These are phyloP conservation scores for Hirtodrosophila trivittata DNA, from an alignment of 2,888 invertebrate species.

Conservation along the genomic window DNA sequence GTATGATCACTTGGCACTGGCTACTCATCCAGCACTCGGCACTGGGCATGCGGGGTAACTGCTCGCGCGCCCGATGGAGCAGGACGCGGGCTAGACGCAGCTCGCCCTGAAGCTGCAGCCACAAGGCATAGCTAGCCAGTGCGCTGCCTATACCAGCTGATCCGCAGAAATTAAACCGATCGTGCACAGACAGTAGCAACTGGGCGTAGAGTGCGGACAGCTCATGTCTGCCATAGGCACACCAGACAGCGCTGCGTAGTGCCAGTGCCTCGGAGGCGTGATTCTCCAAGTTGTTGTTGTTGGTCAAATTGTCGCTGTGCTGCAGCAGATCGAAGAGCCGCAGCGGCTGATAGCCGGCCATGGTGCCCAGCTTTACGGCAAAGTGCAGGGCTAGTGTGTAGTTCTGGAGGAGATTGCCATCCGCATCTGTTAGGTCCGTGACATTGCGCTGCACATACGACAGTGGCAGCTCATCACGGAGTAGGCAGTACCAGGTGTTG, in stretches of 20 bases:
- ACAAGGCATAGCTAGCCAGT: constrained; percentile 87
- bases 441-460: constrained; percentile 82
- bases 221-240: constrained; percentile 93
- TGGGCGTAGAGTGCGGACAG: constrained; percentile 93
- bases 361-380: constrained; percentile 90
- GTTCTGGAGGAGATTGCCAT: constrained; percentile 88
- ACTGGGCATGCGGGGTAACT: constrained; percentile 87
- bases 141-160: constrained; percentile 89
- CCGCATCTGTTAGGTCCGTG: constrained; percentile 73
- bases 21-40: constrained; percentile 88
- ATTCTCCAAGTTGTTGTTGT: constrained; percentile 92
- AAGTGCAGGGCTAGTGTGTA: constrained; percentile 90
- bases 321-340: constrained; percentile 88
- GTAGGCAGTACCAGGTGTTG: constrained; percentile 90
- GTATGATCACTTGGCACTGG: constrained; percentile 86
- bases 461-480: constrained; percentile 80
- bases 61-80: constrained; percentile 86
- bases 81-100: constrained; percentile 86
- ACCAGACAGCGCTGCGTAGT: constrained; percentile 94
- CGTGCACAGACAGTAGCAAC: constrained; percentile 90
- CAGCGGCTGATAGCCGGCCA: constrained; percentile 81
- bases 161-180: constrained; percentile 86
- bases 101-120: constrained; percentile 84
- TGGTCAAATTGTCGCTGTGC: constrained; percentile 93
- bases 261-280: constrained; percentile 91